phyloP scores from a whole-genome alignment of 2,888 invertebrate species.

The Rhamphomyia laevipes region DNA sequence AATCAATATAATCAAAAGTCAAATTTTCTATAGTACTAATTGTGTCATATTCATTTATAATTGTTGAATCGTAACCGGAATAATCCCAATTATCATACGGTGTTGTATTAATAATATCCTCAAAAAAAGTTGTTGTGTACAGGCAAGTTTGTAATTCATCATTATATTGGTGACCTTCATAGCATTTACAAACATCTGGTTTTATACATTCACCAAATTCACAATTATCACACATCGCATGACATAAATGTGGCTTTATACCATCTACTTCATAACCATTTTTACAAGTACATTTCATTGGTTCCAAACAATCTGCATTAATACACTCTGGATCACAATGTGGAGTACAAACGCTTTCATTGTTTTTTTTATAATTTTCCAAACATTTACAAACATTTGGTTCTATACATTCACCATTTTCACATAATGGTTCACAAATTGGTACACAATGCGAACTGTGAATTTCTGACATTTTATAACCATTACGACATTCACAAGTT shows the following conservation, averaged over 20 bases:
- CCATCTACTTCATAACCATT: constrained; percentile 17
- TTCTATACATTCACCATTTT: constrained; percentile 25
- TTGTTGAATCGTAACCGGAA: no score
- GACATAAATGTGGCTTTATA: not conserved
- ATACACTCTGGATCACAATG: not conserved
- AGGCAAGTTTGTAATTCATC: not conserved
- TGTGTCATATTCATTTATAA: no score
- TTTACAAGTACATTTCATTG: constrained; percentile 34
- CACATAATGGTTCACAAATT: constrained; percentile 30
- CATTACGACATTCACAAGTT: constrained; percentile 18
- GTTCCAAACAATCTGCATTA: constrained; percentile 29
- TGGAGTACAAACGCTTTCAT: constrained; percentile 46
- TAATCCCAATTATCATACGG: no score
- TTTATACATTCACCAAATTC: constrained; percentile 10
- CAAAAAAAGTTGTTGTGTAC: no score
- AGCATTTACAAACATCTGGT: constrained; percentile 18
- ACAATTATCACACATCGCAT: not conserved
- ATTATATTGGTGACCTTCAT: not conserved
- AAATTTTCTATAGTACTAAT: no score
- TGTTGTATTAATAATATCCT: no score
- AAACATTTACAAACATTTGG: constrained; percentile 19
- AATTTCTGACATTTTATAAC: constrained; percentile 3
- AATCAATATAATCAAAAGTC: no score
- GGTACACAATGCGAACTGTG: not conserved
- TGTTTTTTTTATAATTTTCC: constrained; percentile 25